phyloP scores from a whole-genome alignment of 64 coral and sea anemone genomes.

The Anthopleura sola region DNA sequence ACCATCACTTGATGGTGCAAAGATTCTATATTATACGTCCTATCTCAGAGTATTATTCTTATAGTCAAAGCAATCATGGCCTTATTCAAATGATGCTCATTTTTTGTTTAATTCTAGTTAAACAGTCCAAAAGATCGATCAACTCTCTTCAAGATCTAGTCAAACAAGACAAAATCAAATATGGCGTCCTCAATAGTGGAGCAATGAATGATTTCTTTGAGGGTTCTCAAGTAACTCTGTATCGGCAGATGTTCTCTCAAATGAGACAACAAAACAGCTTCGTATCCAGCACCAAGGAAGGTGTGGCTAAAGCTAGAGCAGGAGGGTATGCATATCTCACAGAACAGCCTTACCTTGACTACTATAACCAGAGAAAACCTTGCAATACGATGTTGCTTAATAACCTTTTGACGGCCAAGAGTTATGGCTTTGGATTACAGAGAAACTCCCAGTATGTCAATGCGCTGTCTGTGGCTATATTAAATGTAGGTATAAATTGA shows the following conservation, averaged over 20 bases:
- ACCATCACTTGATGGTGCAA: too few relatives aligned
- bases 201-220: conserved; percentile 67
- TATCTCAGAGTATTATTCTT: too few relatives aligned
- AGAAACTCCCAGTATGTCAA: conserved; percentile 67
- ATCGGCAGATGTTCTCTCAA: conserved; percentile 62
- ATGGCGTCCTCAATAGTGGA: conserved; percentile 60
- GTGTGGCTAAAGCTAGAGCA: conserved; percentile 47
- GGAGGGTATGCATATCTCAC: conserved; percentile 84
- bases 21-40: too few relatives aligned
- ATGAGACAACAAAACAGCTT: conserved; percentile 54
- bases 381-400: conserved; percentile 80
- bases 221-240: conserved; percentile 44
- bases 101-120: conserved; percentile 32
- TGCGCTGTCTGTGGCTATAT: conserved; percentile 69
- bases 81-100: too few relatives aligned
- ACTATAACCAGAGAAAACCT: conserved; percentile 68
- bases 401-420: conserved; percentile 75
- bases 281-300: conserved; percentile 39
- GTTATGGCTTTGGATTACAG: conserved; percentile 88
- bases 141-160: conserved; percentile 76
- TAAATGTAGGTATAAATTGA: conserved; percentile 2
- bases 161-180: conserved; percentile 58
- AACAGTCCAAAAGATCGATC: conserved; percentile 47
- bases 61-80: too few relatives aligned
- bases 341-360: conserved; percentile 57